A percentile compares a stretch with the other conserved stretches of the same genome.
Conservation (phyloP, 1,140 invertebrate species). For the Sinella curviseta region DNA sequence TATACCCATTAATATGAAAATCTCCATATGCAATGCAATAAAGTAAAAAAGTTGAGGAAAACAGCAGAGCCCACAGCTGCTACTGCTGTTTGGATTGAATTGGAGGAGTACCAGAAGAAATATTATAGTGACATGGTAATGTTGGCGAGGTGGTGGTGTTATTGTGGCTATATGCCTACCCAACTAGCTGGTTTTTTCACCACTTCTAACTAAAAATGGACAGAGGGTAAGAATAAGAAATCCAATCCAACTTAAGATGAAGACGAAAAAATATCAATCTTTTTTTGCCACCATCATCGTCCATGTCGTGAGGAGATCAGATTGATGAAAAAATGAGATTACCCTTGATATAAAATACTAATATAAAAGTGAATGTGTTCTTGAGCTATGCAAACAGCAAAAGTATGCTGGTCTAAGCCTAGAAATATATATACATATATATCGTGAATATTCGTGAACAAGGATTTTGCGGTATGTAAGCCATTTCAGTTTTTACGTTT, state of each 20-base stretch:
- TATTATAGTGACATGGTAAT: background rate
- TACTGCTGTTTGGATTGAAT: background rate
- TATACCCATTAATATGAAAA: background rate
- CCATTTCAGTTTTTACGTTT: background rate
- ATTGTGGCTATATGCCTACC: background rate
- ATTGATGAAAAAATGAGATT: slow-evolving; percentile 12
- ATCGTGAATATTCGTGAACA: too few relatives aligned
- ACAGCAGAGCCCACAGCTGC: background rate
- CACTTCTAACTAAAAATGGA: background rate
- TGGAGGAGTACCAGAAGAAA: background rate
- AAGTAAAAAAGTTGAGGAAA: background rate
- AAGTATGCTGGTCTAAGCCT: background rate
- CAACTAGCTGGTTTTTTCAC: too few relatives aligned
- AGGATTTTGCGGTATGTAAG: too few relatives aligned
- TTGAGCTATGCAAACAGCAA: background rate
- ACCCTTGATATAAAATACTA: too few relatives aligned
- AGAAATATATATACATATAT: too few relatives aligned
- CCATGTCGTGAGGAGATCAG: background rate
- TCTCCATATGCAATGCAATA: background rate
- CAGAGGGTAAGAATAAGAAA: too few relatives aligned
- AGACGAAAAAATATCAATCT: slow-evolving; percentile 4
- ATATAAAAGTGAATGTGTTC: too few relatives aligned
- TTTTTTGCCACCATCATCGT: background rate
- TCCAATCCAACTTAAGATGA: background rate
- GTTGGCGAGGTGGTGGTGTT: background rate